Conservation (phyloP, 2,797 vertebrate genomes). For the Tenualosa ilisha region DNA sequence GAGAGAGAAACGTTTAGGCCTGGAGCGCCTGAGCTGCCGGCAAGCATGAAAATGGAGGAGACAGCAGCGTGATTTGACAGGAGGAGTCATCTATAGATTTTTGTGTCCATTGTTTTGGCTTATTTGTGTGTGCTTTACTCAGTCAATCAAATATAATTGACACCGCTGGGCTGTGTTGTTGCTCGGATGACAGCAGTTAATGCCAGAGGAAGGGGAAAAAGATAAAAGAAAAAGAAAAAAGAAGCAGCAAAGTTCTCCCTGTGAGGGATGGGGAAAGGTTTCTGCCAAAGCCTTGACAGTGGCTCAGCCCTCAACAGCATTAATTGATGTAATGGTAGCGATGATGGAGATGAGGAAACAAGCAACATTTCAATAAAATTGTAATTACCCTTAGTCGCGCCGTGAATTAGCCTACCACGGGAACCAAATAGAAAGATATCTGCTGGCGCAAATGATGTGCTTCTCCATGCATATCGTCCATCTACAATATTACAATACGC, state of each 20-base stretch:
- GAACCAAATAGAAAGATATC: not conserved
- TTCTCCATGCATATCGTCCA: not conserved
- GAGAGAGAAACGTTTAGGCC: constrained; percentile 83
- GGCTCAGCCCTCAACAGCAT: constrained; percentile 84
- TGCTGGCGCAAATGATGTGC: not conserved
- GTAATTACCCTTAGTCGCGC: constrained; percentile 67
- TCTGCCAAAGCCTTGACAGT: constrained; percentile 78
- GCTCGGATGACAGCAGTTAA: constrained; percentile 95
- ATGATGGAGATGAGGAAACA: constrained; percentile 84
- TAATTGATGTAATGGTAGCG: constrained; percentile 91
- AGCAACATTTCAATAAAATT: constrained; percentile 75
- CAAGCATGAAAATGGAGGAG: constrained; percentile 89
- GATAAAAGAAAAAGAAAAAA: constrained; percentile 73
- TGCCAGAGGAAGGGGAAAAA: constrained; percentile 80
- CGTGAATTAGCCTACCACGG: constrained; percentile 53
- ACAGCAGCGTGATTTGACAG: constrained; percentile 90
- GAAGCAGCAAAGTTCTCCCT: constrained; percentile 79
- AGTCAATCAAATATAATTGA: constrained; percentile 99
- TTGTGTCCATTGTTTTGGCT: constrained; percentile 99
- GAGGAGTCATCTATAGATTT: constrained; percentile 99
- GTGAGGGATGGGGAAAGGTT: constrained; percentile 80
- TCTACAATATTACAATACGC: not conserved
- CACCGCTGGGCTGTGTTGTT: constrained; percentile 96
- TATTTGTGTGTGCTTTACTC: constrained; percentile 99
- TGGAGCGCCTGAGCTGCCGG: constrained; percentile 78